phyloP scores from a whole-genome alignment of 2,888 invertebrate genomes.

The Congeria kusceri region DNA sequence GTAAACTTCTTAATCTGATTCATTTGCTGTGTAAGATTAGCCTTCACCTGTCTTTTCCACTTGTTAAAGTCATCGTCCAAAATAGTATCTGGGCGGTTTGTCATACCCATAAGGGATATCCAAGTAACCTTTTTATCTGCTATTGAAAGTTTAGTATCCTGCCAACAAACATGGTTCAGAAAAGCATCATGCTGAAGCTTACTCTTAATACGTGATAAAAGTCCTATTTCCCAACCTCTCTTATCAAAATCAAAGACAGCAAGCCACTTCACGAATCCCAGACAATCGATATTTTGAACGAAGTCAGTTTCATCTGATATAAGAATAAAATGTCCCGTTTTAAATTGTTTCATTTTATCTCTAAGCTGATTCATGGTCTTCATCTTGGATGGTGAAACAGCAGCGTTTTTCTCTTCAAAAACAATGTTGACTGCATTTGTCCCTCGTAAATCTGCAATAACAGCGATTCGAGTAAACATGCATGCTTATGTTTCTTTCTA shows the following conservation, averaged over 20 bases:
- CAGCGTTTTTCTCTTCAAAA: no score
- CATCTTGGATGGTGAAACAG: no score
- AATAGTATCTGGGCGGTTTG: conserved; percentile 62
- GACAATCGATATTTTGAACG: conserved; percentile 32
- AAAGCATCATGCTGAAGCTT: conserved; percentile 28
- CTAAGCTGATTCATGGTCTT: no score
- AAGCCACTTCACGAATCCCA: conserved; percentile 64
- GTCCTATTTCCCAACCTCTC: conserved; percentile 60
- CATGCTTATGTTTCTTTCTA: no score
- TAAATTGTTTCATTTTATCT: neutral
- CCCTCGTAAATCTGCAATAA: no score
- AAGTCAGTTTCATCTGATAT: conserved; percentile 42
- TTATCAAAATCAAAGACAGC: conserved; percentile 68
- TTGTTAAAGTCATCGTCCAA: conserved; percentile 26
- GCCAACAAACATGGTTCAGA: conserved; percentile 51
- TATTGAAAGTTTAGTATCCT: conserved; percentile 25
- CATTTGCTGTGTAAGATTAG: conserved; percentile 40
- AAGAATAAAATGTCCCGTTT: conserved; percentile 65
- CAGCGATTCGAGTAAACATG: no score
- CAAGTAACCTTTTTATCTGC: conserved; percentile 54
- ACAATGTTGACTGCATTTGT: no score
- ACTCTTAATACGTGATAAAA: conserved; percentile 54
- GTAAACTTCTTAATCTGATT: conserved; percentile 49
- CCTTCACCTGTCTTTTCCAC: conserved; percentile 54
- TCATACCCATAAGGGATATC: conserved; percentile 57